Base-by-base conservation (phyloP, 2,113 vertebrate species). In the Lagopus muta region DNA sequence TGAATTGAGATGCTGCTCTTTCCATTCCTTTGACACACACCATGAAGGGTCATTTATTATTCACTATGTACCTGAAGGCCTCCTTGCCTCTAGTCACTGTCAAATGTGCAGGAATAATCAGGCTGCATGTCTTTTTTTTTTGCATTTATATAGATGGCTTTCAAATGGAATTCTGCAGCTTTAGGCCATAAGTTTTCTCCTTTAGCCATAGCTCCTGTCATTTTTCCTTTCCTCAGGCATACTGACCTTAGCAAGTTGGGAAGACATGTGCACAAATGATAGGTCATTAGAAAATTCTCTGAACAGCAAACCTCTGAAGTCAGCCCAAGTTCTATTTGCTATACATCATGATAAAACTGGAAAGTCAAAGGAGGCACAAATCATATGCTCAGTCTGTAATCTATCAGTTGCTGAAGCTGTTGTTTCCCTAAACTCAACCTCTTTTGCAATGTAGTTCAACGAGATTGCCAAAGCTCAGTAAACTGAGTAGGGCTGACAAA, bases 261-360 rank as follows among this genome's bases (percentile, higher is more conserved):
- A 67, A 70, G 85, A 45, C 48, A 28, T 47, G 52, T 55, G 38
- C 55, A 70, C 42, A 55, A 71, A 75, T 84, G 72, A 91, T 61
- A 71, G 48, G 55, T 92, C 64, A 88, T 91, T 91, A 94, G 82
- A 75, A 95, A 78, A 92, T 82, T 87, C 64, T 95, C 75, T 67
- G 87, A 93, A 89, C 74, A 88, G 82, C 47, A 88, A 83, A 75
- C 20, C 34, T 91, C 87, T 89, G 72, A 88, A 93, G 75, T 95
- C 79, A 94, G 73, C 82, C 60, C 42, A 34, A 62, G 50, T 47
- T 42, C 45, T 71, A 7, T 83, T 77, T 92, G 66, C 79, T 38
- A n/a, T 48, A 64, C 45, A 85, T 86, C 84, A 21, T 15, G 78
- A 85, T 52, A 80, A 76, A 94, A 92, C 40, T n/a, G 10, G 20